Evolutionary conservation across 2,113 vertebrate species (phyloP).

Genomic region (Pelvicachromis taeniatus): DNA sequence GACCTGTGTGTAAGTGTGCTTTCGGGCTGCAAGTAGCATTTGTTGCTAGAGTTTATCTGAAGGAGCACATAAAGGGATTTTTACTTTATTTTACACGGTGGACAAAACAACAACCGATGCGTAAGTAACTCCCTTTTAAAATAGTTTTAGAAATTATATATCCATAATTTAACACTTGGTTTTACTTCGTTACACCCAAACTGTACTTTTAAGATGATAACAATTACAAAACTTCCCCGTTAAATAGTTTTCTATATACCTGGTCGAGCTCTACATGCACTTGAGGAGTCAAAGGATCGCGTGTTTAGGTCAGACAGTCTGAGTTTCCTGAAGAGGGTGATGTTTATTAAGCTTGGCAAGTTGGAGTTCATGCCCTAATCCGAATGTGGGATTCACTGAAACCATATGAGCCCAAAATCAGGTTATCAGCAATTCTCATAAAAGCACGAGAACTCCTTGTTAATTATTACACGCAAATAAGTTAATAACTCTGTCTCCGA

Average conservation of each 20-base stretch:
- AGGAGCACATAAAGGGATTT: background rate
- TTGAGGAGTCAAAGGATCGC: background rate
- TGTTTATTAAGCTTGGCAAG: background rate
- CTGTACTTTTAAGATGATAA: background rate
- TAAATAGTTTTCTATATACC: background rate
- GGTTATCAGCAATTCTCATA: background rate
- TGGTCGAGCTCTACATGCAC: background rate
- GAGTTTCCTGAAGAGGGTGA: background rate
- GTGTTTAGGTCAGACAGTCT: background rate
- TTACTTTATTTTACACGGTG: background rate
- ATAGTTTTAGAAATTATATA: background rate
- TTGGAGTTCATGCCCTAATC: background rate
- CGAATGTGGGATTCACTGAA: background rate
- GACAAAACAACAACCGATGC: slow-evolving; percentile 3
- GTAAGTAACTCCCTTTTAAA: slow-evolving; percentile 28
- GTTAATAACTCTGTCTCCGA: background rate
- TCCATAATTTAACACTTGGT: background rate
- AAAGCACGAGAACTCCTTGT: background rate
- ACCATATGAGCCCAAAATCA: background rate
- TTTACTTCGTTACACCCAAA: background rate
- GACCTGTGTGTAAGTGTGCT: slow-evolving; percentile 18
- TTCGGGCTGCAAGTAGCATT: background rate
- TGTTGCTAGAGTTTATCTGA: background rate
- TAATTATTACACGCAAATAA: background rate
- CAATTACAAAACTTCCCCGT: background rate